Evolutionary conservation across 2,888 invertebrate species (phyloP), one percentile per base, ranked within the genome.

Genomic region (Tetragnatha montana): DNA sequence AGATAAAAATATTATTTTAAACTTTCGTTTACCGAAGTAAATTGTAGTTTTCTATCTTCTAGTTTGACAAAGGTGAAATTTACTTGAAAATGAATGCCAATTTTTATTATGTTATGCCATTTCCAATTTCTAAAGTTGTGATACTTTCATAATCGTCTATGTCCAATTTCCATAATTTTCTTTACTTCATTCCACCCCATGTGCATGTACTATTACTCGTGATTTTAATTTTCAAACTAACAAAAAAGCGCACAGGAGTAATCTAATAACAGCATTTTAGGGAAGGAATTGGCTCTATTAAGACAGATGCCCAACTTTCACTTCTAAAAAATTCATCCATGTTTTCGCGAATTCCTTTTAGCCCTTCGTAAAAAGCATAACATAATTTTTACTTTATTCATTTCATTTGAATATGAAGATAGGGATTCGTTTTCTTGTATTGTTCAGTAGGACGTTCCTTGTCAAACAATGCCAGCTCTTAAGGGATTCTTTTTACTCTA

Each of bases 401-500:
- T 82, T 82, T 74, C 74, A 82, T 82, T 73, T 74, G n/a, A 49
- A 60, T 19, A 22, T 51, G 60, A 82, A 74, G 51, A 51, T 22
- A 22, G n/a, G 74, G 35, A 73, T 50, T 74, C 74, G 73, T 82
- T 82, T 82, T 10, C 74, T n/a, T 73, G 21, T 35, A 73, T 82
- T 82, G 82, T 82, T 82, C 73, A 82, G 22, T 14, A 60, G 21
- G 51, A 49, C 21, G 14, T 35, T 51, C 17, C 82, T 17, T 21
- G 14, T 51, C 50, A 51, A 22, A 82, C 82, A 82, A 74, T 82
- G 73, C 74, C 35, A 74, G 74, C 74, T 82, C 73, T 76, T 73
- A 71, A 17, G 82, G 74, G 51, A 51, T 76, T 74, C 73, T 74
- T 74, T 82, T 73, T 22, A 71, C 73, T 51, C 51, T 10, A 35